phyloP scores from a whole-genome alignment of 2,113 vertebrate species.

The Coturnix japonica region DNA sequence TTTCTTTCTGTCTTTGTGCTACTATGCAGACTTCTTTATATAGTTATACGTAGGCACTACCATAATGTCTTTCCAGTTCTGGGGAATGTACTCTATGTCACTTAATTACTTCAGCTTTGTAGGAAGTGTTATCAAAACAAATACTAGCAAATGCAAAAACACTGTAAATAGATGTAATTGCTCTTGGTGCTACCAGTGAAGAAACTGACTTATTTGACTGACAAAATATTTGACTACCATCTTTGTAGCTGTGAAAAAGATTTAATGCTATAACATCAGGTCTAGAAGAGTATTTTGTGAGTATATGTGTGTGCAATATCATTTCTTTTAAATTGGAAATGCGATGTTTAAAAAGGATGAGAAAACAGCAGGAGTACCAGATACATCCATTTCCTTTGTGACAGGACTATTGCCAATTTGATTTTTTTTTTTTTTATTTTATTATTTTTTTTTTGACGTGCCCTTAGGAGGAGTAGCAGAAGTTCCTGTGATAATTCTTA shows the following conservation, averaged over 20 bases:
- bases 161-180: not conserved
- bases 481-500: conserved; percentile 19
- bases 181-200: not conserved
- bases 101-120: not conserved
- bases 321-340: not conserved
- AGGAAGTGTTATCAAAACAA: not conserved
- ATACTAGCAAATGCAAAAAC: not conserved
- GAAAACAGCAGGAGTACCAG: not conserved
- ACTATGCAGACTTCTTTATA: not conserved
- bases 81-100: not conserved
- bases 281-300: not conserved
- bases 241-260: not conserved
- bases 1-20: not conserved
- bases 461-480: not conserved
- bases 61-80: not conserved
- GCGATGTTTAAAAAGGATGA: not conserved
- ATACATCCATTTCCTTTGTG: not conserved
- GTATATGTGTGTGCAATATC: not conserved
- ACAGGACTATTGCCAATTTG: not conserved
- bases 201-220: not conserved
- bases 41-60: not conserved
- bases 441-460: not conserved
- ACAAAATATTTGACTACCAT: not conserved
- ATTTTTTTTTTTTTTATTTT: not conserved
- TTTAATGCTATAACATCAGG: not conserved